A percentile compares a stretch with the other conserved stretches of the same genome.
These are phyloP conservation scores for Elachura formosa DNA, from an alignment of 2,113 vertebrate genomes.

Conservation along the genomic window DNA sequence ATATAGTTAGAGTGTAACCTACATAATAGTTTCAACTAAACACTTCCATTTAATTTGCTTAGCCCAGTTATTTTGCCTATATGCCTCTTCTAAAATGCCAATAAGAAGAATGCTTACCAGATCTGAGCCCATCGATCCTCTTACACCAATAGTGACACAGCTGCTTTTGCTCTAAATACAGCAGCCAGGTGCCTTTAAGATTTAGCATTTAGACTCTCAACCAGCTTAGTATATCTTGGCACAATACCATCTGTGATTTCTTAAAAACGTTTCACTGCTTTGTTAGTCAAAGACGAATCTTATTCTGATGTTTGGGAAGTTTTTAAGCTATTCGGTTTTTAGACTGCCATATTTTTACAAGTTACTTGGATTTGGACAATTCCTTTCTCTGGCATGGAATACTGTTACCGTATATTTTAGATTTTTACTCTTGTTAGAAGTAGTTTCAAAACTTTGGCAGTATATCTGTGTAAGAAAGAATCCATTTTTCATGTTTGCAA, in stretches of 20 bases:
- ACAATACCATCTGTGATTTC: not conserved
- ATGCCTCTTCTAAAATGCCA: not conserved
- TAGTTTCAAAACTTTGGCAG: not conserved
- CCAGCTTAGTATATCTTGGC: not conserved
- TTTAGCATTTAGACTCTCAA: constrained; percentile 11
- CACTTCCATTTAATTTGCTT: not conserved
- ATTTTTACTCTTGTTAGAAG: not conserved
- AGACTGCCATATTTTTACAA: not conserved
- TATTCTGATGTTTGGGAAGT: not conserved
- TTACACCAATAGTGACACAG: not conserved
- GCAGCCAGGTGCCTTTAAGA: not conserved
- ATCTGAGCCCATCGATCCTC: not conserved
- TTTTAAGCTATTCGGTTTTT: not conserved
- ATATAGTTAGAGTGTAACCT: not conserved
- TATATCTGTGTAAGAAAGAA: not conserved
- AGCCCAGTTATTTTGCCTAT: not conserved
- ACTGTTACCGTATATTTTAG: not conserved
- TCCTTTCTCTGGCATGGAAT: not conserved
- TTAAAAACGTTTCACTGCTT: not conserved
- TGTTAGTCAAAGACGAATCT: not conserved
- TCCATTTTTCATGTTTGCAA: not conserved
- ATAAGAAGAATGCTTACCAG: not conserved
- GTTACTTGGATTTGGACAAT: not conserved
- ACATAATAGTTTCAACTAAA: not conserved
- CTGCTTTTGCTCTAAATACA: not conserved